These are phyloP conservation scores for Dryomyza anilis DNA, from an alignment of 2,888 invertebrate species.

Conservation along the genomic window DNA sequence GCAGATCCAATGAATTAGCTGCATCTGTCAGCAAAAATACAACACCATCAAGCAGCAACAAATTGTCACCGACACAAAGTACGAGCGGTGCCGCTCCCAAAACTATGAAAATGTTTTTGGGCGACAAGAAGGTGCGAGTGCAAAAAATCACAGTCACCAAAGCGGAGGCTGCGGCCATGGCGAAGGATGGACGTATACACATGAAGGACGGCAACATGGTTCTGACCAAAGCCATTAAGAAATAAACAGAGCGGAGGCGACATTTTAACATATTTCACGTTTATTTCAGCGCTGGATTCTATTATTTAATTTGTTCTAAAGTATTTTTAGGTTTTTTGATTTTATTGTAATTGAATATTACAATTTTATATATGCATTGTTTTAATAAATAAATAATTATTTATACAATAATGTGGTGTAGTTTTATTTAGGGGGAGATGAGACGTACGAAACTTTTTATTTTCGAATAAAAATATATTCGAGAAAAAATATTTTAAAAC, in stretches of 20 bases:
- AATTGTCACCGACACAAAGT: neutral
- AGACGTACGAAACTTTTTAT: too few relatives aligned
- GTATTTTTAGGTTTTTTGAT: neutral
- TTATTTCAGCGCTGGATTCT: neutral
- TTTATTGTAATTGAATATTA: neutral
- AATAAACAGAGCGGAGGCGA: neutral
- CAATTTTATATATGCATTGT: neutral
- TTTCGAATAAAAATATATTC: too few relatives aligned
- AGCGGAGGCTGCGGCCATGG: conserved; percentile 71
- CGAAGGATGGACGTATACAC: conserved; percentile 69
- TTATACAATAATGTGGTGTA: too few relatives aligned
- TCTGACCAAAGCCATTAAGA: conserved; percentile 34
- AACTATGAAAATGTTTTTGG: conserved; percentile 64
- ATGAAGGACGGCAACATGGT: conserved; percentile 63
- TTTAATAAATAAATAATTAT: too few relatives aligned
- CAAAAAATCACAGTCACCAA: conserved; percentile 72
- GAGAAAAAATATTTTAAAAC: too few relatives aligned
- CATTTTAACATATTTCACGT: too few relatives aligned
- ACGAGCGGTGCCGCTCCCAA: conserved; percentile 7
- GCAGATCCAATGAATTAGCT: neutral
- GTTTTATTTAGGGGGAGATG: too few relatives aligned
- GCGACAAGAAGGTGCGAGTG: conserved; percentile 68
- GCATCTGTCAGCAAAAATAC: neutral
- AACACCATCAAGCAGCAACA: neutral
- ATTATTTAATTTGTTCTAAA: neutral